Conservation (phyloP, 2,888 invertebrate species). For the Apodemia mormo region DNA sequence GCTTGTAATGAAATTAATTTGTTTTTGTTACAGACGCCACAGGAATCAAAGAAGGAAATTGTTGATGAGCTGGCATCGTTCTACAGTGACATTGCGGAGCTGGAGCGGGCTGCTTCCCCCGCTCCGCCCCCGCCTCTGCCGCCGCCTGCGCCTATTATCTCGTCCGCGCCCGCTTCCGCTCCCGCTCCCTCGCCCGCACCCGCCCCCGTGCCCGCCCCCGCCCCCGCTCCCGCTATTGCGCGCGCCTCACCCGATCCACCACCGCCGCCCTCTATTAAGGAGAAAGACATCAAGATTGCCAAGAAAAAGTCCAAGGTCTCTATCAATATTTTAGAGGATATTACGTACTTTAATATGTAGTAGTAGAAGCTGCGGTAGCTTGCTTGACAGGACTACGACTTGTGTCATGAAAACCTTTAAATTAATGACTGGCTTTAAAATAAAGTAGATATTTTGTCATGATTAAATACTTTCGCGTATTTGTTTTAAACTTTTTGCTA, state of each 20-base stretch:
- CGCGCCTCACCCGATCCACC: slow-evolving; percentile 37
- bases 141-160: not conserved
- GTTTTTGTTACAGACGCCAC: slow-evolving; percentile 26
- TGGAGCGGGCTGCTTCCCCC: slow-evolving; percentile 51
- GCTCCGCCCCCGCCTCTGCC: slow-evolving; percentile 22
- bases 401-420: too few species aligned
- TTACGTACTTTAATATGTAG: too few species aligned
- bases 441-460: too few species aligned
- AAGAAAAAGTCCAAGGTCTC: too few species aligned
- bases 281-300: too few species aligned
- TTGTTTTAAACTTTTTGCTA: too few species aligned
- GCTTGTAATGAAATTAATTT: not conserved
- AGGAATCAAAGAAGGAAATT: slow-evolving; percentile 61
- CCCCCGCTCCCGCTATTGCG: not conserved
- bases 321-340: too few species aligned
- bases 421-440: too few species aligned
- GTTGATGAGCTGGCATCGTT: slow-evolving; percentile 77
- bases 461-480: too few species aligned
- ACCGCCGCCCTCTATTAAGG: slow-evolving; percentile 27
- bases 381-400: too few species aligned
- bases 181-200: not conserved
- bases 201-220: too few species aligned
- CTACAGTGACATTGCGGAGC: slow-evolving; percentile 78
- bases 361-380: too few species aligned
- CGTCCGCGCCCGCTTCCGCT: slow-evolving; percentile 24